Conservation (phyloP, 2,888 invertebrate genomes). For the Eilema sororculum region DNA sequence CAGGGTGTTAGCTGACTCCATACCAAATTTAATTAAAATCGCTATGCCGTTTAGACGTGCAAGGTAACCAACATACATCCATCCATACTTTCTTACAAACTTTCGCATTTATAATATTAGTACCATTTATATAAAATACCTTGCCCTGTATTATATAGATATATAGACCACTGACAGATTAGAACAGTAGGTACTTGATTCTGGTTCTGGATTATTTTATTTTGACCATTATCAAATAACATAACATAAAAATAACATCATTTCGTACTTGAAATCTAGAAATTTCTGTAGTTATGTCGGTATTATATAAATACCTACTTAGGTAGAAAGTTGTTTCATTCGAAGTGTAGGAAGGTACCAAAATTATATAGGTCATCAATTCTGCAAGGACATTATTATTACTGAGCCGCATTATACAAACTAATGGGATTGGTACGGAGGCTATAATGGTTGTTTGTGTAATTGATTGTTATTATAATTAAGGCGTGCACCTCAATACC, state of each 20-base stretch:
- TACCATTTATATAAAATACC: no score
- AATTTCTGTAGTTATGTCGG: neutral
- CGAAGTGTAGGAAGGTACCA: neutral
- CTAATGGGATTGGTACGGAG: neutral
- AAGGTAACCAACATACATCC: no score
- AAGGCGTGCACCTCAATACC: slow-evolving; percentile 26
- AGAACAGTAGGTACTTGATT: no score
- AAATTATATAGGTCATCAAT: neutral
- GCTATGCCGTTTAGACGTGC: no score
- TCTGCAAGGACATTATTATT: slow-evolving; percentile 17
- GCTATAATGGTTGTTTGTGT: slow-evolving; percentile 23
- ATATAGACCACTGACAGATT: no score
- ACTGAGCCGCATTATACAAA: neutral
- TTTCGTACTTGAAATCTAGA: neutral
- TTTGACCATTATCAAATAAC: neutral
- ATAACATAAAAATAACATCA: neutral
- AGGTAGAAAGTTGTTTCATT: neutral
- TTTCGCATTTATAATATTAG: no score
- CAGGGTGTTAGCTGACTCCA: no score
- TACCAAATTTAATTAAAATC: no score
- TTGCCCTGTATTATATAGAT: no score
- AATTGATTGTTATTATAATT: slow-evolving; percentile 49
- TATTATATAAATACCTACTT: no score
- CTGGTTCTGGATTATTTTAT: neutral
- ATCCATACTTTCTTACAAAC: no score